Percentiles rank a stretch among this genome's conserved stretches.
phyloP scores from a whole-genome alignment of 2,113 vertebrate species.

The Lagenorhynchus albirostris region DNA sequence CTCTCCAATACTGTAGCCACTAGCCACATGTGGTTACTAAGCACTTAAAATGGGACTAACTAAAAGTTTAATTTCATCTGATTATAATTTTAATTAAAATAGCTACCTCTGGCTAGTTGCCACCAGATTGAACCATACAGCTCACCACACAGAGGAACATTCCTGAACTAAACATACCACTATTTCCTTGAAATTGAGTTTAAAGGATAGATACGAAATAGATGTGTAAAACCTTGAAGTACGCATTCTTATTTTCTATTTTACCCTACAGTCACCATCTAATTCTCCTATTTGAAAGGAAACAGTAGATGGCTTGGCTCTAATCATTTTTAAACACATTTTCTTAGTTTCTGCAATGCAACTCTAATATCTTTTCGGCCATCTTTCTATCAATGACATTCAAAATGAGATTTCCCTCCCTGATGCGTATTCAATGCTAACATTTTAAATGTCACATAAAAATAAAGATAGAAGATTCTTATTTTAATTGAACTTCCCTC shows the following conservation, averaged over 20 bases:
- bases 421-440: not conserved
- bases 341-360: not conserved
- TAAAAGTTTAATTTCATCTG: not conserved
- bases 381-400: not conserved
- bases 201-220: not conserved
- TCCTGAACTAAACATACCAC: not conserved
- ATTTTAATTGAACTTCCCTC: not conserved
- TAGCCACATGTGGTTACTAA: not conserved
- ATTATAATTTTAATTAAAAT: constrained; percentile 1
- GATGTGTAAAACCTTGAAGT: not conserved
- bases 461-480: not conserved
- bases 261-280: not conserved
- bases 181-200: not conserved
- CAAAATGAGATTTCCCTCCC: not conserved
- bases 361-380: not conserved
- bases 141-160: not conserved
- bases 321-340: not conserved
- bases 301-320: not conserved
- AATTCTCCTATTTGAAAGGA: not conserved
- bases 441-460: not conserved
- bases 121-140: not conserved
- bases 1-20: not conserved
- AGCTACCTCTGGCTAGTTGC: not conserved
- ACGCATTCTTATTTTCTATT: not conserved
- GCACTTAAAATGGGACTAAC: not conserved